These are phyloP conservation scores for Drosophila paracracens DNA, from an alignment of 2,888 invertebrate species.

Conservation along the genomic window DNA sequence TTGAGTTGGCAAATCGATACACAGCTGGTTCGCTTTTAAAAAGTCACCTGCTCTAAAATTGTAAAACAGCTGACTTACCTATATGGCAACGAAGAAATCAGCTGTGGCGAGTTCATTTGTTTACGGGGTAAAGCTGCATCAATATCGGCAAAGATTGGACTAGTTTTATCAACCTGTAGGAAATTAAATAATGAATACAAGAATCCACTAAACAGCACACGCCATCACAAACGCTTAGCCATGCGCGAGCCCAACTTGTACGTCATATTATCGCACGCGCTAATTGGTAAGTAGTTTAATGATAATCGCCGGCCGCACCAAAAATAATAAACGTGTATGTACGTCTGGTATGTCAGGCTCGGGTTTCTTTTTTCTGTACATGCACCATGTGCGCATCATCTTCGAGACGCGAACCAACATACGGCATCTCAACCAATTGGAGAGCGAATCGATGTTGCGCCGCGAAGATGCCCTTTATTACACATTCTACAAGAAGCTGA, in stretches of 20 bases:
- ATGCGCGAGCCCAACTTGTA: slow-evolving; percentile 82
- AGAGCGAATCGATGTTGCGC: slow-evolving; percentile 93
- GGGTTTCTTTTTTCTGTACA: slow-evolving; percentile 87
- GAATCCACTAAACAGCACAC: slow-evolving; percentile 28
- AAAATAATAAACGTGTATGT: slow-evolving; percentile 3
- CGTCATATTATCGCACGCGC: slow-evolving; percentile 82
- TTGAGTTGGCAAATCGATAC: slow-evolving; percentile 11
- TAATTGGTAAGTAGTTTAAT: slow-evolving; percentile 78
- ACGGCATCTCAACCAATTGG: slow-evolving; percentile 91
- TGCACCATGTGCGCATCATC: slow-evolving; percentile 88
- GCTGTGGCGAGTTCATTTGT: slow-evolving; percentile 46
- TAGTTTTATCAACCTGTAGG: slow-evolving; percentile 23
- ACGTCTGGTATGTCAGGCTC: slow-evolving; percentile 85
- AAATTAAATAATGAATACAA: slow-evolving; percentile 55
- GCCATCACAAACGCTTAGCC: slow-evolving; percentile 48
- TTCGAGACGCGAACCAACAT: slow-evolving; percentile 95
- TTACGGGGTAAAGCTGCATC: slow-evolving; percentile 35
- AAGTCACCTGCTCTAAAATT: slow-evolving; percentile 29
- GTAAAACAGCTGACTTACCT: slow-evolving; percentile 33
- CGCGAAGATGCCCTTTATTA: slow-evolving; percentile 97
- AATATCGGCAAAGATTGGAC: slow-evolving; percentile 16
- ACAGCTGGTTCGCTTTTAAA: slow-evolving; percentile 9
- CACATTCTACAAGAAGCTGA: slow-evolving; percentile 93
- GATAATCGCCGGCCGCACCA: slow-evolving; percentile 27
- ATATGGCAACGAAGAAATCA: slow-evolving; percentile 29